phyloP scores from a whole-genome alignment of 2,888 invertebrate genomes.

The Hyposoter didymator region DNA sequence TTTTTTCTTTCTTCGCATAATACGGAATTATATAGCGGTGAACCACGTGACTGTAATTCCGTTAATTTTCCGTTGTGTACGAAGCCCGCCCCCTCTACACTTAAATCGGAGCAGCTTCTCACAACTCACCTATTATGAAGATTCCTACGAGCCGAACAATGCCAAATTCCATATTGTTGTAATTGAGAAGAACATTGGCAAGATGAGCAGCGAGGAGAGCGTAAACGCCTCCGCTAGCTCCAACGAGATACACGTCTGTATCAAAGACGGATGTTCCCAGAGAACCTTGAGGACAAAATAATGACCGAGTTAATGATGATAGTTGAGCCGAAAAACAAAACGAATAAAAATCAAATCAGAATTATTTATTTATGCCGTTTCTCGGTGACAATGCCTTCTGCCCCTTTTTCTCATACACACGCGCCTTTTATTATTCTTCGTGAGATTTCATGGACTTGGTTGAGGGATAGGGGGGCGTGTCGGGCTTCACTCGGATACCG shows the following conservation, averaged over 20 bases:
- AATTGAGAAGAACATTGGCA: constrained; percentile 97
- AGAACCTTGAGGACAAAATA: constrained; percentile 84
- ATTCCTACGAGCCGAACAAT: constrained; percentile 95
- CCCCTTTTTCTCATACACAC: not conserved
- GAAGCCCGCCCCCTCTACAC: not conserved
- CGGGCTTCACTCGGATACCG: constrained; percentile 2
- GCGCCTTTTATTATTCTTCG: constrained; percentile 16
- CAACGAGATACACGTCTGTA: constrained; percentile 97
- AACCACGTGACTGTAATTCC: constrained; percentile 12
- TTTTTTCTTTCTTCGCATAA: constrained; percentile 1
- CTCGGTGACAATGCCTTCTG: constrained; percentile 16
- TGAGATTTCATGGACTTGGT: constrained; percentile 9
- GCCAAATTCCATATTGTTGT: constrained; percentile 97
- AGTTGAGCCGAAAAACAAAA: not conserved
- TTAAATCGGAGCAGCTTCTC: constrained; percentile 3
- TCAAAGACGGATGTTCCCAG: constrained; percentile 96
- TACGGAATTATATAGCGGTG: constrained; percentile 13
- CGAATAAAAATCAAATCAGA: not conserved
- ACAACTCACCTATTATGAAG: constrained; percentile 92
- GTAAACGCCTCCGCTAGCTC: constrained; percentile 99
- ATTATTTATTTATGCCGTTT: not conserved
- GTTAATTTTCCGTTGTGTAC: constrained; percentile 14
- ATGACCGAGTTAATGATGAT: constrained; percentile 33
- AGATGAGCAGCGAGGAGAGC: constrained; percentile 97
- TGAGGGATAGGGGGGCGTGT: constrained; percentile 28